Evolutionary conservation across 2,888 invertebrate genomes (phyloP).

Genomic region (Caenorhabditis sp.): DNA sequence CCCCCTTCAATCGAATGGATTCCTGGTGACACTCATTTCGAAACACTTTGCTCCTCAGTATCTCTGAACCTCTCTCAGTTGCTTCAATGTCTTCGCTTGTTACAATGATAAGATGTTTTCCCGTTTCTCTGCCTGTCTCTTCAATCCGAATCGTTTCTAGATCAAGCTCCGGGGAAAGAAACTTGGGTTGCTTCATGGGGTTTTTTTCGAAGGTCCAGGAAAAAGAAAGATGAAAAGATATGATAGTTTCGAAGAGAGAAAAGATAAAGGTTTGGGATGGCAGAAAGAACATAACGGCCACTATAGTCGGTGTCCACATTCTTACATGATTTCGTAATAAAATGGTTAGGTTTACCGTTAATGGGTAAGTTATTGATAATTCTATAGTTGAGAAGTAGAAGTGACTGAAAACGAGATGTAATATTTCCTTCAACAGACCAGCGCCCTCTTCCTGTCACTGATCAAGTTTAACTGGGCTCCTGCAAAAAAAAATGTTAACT

Average conservation of each 20-base stretch:
- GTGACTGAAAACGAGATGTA: too few species aligned
- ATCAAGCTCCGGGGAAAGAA: conserved; percentile 20
- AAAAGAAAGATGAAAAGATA: conserved; percentile 49
- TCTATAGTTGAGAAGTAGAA: neutral
- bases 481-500: too few species aligned
- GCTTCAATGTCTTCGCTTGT: conserved; percentile 21
- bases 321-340: conserved; percentile 45
- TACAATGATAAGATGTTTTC: conserved; percentile 56
- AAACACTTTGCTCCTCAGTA: conserved; percentile 29
- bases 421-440: too few species aligned
- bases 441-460: too few species aligned
- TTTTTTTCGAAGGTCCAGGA: conserved; percentile 28
- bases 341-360: conserved; percentile 51
- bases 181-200: conserved; percentile 27
- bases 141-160: neutral
- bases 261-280: conserved; percentile 23
- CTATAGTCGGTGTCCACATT: conserved; percentile 14
- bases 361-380: conserved; percentile 32
- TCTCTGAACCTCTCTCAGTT: conserved; percentile 31
- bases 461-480: too few species aligned
- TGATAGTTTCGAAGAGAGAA: conserved; percentile 35
- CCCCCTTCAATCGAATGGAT: neutral
- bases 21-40: conserved; percentile 27
- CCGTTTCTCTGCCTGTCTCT: conserved; percentile 26
- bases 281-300: conserved; percentile 18